Conservation (phyloP, 2,797 vertebrate species). For the Xenentodon cancila region DNA sequence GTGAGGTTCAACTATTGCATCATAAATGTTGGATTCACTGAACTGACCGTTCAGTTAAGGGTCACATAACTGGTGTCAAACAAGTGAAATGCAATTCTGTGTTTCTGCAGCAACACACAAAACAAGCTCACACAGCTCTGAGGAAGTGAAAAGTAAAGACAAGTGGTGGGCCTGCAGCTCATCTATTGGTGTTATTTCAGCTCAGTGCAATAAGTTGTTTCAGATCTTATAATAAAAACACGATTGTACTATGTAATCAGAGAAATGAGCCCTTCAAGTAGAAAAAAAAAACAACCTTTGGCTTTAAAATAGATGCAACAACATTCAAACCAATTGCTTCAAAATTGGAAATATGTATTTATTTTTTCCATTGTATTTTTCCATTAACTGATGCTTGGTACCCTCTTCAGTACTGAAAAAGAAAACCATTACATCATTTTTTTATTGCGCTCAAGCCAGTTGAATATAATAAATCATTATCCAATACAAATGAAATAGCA, state of each 20-base stretch:
- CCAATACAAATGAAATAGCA: background rate
- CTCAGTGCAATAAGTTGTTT: slow-evolving; percentile 5
- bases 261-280: too few relatives aligned
- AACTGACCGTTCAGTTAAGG: background rate
- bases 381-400: slow-evolving; percentile 37
- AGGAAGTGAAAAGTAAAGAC: slow-evolving; percentile 6
- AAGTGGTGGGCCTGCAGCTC: slow-evolving; percentile 1
- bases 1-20: background rate
- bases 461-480: slow-evolving; percentile 6
- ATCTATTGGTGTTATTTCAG: slow-evolving; percentile 3
- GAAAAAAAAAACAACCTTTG: too few relatives aligned
- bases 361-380: background rate
- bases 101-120: slow-evolving; percentile 10
- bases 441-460: slow-evolving; percentile 9
- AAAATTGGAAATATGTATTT: background rate
- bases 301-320: too few relatives aligned
- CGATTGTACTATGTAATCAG: too few relatives aligned
- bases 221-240: too few relatives aligned
- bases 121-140: slow-evolving; percentile 13
- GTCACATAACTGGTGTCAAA: background rate
- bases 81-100: background rate
- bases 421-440: slow-evolving; percentile 44
- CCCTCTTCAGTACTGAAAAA: background rate
- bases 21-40: slow-evolving; percentile 10
- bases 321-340: background rate